These are phyloP conservation scores for Sphyrna mokarran DNA, from an alignment of 2,113 vertebrate genomes.

Conservation along the genomic window DNA sequence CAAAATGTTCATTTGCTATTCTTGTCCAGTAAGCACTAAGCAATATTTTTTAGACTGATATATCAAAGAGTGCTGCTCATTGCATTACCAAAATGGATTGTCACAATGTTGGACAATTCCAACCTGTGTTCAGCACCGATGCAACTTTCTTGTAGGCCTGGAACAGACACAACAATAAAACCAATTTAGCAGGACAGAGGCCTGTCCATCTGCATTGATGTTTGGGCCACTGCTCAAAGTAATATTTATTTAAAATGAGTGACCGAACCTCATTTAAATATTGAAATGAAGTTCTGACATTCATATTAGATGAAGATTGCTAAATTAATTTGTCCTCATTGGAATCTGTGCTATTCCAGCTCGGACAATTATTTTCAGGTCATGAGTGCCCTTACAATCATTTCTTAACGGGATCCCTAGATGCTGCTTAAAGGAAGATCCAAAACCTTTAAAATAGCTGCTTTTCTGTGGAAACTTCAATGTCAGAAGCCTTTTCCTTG, in stretches of 20 bases:
- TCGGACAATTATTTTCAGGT: neutral
- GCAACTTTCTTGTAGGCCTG: neutral
- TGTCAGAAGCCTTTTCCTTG: neutral
- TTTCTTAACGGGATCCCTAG: neutral
- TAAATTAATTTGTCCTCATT: neutral
- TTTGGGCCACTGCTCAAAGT: neutral
- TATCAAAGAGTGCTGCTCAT: neutral
- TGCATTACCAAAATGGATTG: neutral
- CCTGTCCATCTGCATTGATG: neutral
- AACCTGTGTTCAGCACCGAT: neutral
- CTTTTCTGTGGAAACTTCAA: neutral
- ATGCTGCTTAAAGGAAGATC: neutral
- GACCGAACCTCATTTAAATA: neutral
- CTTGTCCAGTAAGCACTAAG: no score
- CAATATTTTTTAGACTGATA: neutral
- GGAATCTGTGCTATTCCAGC: neutral
- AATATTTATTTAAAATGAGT: no score
- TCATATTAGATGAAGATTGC: neutral
- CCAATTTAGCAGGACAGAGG: neutral
- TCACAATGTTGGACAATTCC: no score
- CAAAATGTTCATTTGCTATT: neutral
- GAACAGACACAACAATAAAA: neutral
- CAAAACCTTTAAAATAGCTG: neutral
- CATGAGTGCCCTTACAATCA: neutral
- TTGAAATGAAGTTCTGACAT: neutral